Percentiles rank a stretch among this genome's conserved stretches.
phyloP scores from a whole-genome alignment of 2,797 vertebrate species.

The Enteromius afrohamiltoni region DNA sequence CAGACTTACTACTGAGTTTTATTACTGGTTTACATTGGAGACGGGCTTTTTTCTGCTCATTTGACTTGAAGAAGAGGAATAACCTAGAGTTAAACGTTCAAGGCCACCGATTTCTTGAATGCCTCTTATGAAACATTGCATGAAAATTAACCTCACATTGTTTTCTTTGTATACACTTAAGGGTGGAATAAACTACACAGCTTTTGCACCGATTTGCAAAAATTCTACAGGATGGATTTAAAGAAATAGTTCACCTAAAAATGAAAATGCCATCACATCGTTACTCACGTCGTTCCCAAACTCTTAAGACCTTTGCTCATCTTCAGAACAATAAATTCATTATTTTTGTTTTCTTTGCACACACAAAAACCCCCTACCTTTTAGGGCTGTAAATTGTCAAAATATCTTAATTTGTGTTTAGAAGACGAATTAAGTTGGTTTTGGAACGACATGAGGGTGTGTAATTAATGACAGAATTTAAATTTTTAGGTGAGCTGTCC shows the following conservation, averaged over 20 bases:
- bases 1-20: slow-evolving; percentile 51
- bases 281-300: not conserved
- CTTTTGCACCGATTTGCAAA: not conserved
- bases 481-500: not conserved
- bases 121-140: not conserved
- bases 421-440: not conserved
- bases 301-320: not conserved
- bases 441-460: not conserved
- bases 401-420: no score
- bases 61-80: slow-evolving; percentile 46
- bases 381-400: not conserved
- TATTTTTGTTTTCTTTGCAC: no score
- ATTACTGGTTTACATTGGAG: slow-evolving; percentile 49
- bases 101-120: not conserved
- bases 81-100: slow-evolving; percentile 7
- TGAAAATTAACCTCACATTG: not conserved
- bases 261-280: not conserved
- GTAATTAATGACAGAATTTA: not conserved
- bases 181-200: not conserved
- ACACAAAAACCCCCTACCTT: not conserved
- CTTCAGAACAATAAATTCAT: not conserved
- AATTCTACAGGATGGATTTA: not conserved
- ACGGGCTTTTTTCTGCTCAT: slow-evolving; percentile 13
- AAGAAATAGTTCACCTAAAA: not conserved
- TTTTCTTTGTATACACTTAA: not conserved